These are phyloP conservation scores for Epinotia nisella DNA, from an alignment of 2,888 invertebrate genomes.

Conservation along the genomic window DNA sequence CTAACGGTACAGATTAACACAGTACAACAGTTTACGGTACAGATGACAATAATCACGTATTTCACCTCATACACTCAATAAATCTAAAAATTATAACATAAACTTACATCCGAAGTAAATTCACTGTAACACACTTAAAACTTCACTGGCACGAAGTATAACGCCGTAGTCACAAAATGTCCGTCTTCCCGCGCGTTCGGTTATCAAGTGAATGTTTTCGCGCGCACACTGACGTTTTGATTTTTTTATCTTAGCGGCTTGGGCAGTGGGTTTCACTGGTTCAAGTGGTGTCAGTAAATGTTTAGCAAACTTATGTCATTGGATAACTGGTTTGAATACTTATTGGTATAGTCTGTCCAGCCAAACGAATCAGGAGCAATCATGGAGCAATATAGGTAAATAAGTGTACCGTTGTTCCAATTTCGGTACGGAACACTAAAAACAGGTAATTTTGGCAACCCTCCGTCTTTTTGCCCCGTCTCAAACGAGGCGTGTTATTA, in stretches of 20 bases:
- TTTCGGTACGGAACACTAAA: too few species aligned
- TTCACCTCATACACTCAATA: too few species aligned
- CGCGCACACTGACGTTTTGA: conserved; percentile 39
- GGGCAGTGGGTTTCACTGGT: neutral
- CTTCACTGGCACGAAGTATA: conserved; percentile 27
- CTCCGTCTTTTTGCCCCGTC: too few species aligned
- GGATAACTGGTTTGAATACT: neutral
- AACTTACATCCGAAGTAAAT: conserved; percentile 27
- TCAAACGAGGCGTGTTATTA: too few species aligned
- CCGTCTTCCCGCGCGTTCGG: conserved; percentile 36
- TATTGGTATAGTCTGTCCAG: too few species aligned
- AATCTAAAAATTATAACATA: neutral
- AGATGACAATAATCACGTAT: too few species aligned
- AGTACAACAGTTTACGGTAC: too few species aligned
- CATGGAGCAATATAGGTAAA: too few species aligned
- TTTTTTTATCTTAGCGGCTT: conserved; percentile 31
- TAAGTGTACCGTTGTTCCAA: too few species aligned
- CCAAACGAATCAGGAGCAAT: too few species aligned
- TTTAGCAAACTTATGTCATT: conserved; percentile 5
- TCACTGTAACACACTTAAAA: conserved; percentile 6
- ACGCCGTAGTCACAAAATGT: conserved; percentile 13
- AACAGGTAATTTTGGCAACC: too few species aligned
- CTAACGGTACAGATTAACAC: too few species aligned
- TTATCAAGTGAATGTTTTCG: conserved; percentile 42
- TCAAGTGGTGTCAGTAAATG: neutral